Evolutionary conservation across 2,888 invertebrate genomes (phyloP).

Genomic region (Leptothorax acervorum): DNA sequence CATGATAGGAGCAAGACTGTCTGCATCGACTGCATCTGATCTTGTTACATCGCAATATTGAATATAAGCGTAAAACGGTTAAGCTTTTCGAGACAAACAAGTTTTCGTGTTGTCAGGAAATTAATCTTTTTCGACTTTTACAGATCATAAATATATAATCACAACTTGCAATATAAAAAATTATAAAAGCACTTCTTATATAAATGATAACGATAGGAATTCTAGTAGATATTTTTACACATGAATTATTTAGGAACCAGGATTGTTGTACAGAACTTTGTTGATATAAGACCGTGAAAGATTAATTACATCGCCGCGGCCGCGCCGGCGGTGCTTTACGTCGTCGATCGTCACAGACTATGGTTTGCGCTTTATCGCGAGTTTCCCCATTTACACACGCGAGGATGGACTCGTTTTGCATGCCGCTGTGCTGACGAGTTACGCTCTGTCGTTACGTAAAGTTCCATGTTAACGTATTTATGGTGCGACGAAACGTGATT

Average conservation of each 20-base stretch:
- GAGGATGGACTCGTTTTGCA: slow-evolving; percentile 28
- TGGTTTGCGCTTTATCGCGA: slow-evolving; percentile 17
- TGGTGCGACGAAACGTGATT: slow-evolving; percentile 37
- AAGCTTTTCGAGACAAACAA: neutral
- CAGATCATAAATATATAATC: neutral
- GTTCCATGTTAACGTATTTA: slow-evolving; percentile 44
- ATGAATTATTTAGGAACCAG: neutral
- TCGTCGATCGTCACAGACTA: slow-evolving; percentile 12
- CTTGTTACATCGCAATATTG: slow-evolving; percentile 30
- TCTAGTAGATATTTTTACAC: neutral
- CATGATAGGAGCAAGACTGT: slow-evolving; percentile 7
- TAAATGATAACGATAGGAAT: neutral
- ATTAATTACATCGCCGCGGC: slow-evolving; percentile 5
- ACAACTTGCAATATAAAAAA: neutral
- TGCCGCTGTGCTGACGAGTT: slow-evolving; percentile 20
- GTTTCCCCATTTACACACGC: slow-evolving; percentile 21
- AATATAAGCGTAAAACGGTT: slow-evolving; percentile 6
- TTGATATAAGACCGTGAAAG: neutral
- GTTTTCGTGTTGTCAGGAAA: neutral
- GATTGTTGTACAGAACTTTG: neutral
- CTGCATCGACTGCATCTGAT: slow-evolving; percentile 1
- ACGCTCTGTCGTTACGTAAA: slow-evolving; percentile 31
- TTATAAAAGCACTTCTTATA: neutral
- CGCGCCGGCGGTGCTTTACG: neutral
- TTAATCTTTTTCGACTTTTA: neutral